A percentile compares a stretch with the other conserved stretches of the same genome.
Evolutionary conservation across 2,888 invertebrate species (phyloP).

Genomic region (Eupithecia subumbrata): DNA sequence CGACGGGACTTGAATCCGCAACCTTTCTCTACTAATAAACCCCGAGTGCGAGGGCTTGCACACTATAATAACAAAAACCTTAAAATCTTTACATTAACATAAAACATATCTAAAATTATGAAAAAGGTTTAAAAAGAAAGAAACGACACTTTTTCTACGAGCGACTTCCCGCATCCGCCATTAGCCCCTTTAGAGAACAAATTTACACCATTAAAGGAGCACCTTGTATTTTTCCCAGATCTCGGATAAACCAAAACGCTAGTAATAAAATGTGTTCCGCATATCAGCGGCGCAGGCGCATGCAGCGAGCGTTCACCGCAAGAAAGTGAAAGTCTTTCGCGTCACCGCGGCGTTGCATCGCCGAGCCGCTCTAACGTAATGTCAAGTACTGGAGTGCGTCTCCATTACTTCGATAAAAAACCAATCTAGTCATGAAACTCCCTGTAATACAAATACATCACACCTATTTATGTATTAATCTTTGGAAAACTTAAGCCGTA

Average conservation of each 20-base stretch:
- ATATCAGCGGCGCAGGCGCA: conserved; percentile 18
- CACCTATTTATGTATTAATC: not conserved
- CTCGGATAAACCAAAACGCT: conserved; percentile 14
- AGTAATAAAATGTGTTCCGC: conserved; percentile 28
- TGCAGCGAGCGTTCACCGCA: conserved; percentile 33
- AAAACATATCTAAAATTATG: not conserved
- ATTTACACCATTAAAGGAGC: not conserved
- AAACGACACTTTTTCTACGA: not conserved
- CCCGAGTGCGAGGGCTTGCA: no score
- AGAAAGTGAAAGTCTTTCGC: conserved; percentile 34
- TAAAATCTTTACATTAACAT: no score
- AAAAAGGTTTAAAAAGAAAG: not conserved
- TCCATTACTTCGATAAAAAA: not conserved
- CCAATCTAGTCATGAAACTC: not conserved
- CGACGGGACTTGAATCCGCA: no score
- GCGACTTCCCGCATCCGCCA: not conserved
- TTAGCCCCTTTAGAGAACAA: not conserved
- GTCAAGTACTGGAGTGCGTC: conserved; percentile 8
- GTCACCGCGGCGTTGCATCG: conserved; percentile 24
- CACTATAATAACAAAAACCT: no score
- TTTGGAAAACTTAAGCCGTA: no score
- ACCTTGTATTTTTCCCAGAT: conserved; percentile 5
- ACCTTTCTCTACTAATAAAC: no score
- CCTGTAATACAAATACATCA: not conserved
- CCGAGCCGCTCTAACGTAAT: conserved; percentile 9